Percentiles rank a stretch among this genome's conserved stretches.
These are phyloP conservation scores for Hippocampus comes DNA, from an alignment of 2,113 vertebrate species.

Conservation along the genomic window DNA sequence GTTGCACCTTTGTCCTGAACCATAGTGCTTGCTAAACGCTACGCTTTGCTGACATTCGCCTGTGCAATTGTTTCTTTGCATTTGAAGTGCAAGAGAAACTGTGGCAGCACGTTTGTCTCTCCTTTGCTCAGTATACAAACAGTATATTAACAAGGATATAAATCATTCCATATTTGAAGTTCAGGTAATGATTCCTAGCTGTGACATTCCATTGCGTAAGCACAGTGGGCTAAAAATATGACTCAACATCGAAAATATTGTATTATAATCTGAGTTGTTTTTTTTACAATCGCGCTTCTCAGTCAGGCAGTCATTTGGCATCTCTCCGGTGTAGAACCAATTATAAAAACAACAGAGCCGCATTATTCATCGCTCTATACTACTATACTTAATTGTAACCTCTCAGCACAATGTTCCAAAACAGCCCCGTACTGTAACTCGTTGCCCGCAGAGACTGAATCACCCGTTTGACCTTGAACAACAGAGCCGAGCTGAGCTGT, in stretches of 20 bases:
- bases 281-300: not conserved
- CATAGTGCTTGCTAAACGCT: not conserved
- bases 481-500: conserved; percentile 42
- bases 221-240: not conserved
- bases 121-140: not conserved
- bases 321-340: conserved; percentile 35
- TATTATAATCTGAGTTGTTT: not conserved
- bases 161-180: not conserved
- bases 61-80: not conserved
- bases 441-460: conserved; percentile 33
- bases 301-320: conserved; percentile 9
- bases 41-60: not conserved
- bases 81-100: not conserved
- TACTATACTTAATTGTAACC: conserved; percentile 22
- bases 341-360: conserved; percentile 37
- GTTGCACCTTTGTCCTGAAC: not conserved
- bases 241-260: not conserved
- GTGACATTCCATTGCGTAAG: not conserved
- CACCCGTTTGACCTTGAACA: conserved; percentile 67
- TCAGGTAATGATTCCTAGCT: not conserved
- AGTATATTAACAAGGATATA: not conserved
- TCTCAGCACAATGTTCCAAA: conserved; percentile 24
- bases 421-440: conserved; percentile 11
- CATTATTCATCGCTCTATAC: conserved; percentile 30
- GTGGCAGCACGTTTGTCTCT: not conserved